Base-by-base conservation (phyloP, 2,797 vertebrate genomes). In the Pipistrellus nathusii region DNA sequence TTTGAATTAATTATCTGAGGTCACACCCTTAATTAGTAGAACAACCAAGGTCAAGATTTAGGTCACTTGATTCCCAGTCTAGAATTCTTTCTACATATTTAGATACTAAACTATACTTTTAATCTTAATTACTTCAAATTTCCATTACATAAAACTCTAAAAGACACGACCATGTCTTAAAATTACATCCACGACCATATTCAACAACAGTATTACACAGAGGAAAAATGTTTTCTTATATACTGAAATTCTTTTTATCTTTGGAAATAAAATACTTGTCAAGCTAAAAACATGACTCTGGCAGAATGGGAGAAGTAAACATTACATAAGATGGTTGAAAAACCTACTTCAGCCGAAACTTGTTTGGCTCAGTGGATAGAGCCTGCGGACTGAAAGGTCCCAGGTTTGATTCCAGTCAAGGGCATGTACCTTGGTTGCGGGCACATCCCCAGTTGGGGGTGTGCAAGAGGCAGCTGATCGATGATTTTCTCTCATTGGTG, bases 21-120 rank as follows among this genome's bases (percentile, higher is more conserved):
- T 69, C 62, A 64, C 10, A 64, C 7, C 86, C 48, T 94, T 91
- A 90, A 88, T 76, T 90, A 85, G 11, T 71, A 30, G 64, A 85
- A 92, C 14, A 73, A 75, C 32, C 48, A 46, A 73, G 30, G 25
- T 69, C 41, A 83, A 25, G 2, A 62, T 66, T 83, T 72, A 27
- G 23, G 71, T 75, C 69, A 81, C 21, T 5, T 41, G 44, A 87
- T 82, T 90, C 38, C 51, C 72, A 69, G 55, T 73, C 64, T 72
- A n/a, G 27, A 10, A 78, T 53, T 30, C 35, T 75, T 94, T 71
- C 69, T 71, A 38, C 4, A 57, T 1, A 64, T 46, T 18, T 27
- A 78, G 17, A 64, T 75, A 51, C 11, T 84, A 69, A 88, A 69
- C 12, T 76, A 14, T 10, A 35, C 17, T 86, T 85, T 14, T 64